Percentiles rank a stretch among this genome's conserved stretches.
These are phyloP conservation scores for Helicorthomorpha holstii DNA, from an alignment of 1,140 invertebrate species.

Conservation along the genomic window DNA sequence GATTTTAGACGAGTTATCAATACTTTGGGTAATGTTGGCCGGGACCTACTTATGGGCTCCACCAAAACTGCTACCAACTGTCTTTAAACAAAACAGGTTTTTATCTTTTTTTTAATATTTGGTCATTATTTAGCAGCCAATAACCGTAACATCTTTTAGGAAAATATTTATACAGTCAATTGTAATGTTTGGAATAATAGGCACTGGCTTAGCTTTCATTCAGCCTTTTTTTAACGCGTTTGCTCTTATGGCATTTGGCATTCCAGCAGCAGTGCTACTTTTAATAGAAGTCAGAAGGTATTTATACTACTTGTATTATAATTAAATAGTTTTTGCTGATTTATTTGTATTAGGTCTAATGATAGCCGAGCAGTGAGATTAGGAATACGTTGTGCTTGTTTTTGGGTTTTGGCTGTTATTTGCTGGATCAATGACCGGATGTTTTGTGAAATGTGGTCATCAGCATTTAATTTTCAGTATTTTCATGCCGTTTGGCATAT, in stretches of 20 bases:
- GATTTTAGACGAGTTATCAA: slow-evolving; percentile 57
- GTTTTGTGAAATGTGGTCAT: slow-evolving; percentile 57
- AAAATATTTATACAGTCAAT: slow-evolving; percentile 16
- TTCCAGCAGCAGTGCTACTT: slow-evolving; percentile 47
- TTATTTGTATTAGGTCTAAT: slow-evolving; percentile 33
- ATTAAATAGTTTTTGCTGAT: slow-evolving; percentile 1
- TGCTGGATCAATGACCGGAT: slow-evolving; percentile 60
- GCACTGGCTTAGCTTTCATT: slow-evolving; percentile 45
- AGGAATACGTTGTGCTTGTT: slow-evolving; percentile 42
- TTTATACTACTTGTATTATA: slow-evolving; percentile 7
- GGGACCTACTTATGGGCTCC: slow-evolving; percentile 55
- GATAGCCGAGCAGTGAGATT: slow-evolving; percentile 43
- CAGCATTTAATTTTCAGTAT: slow-evolving; percentile 56
- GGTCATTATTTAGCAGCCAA: too few species aligned
- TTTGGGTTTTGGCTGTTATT: slow-evolving; percentile 46
- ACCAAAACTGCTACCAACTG: slow-evolving; percentile 44
- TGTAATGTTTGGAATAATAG: slow-evolving; percentile 36
- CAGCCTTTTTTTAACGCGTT: slow-evolving; percentile 59
- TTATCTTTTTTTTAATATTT: too few species aligned
- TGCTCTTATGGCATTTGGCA: slow-evolving; percentile 51
- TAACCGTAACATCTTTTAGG: slow-evolving; percentile 13
- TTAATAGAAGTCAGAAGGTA: slow-evolving; percentile 46
- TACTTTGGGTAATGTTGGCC: slow-evolving; percentile 61
- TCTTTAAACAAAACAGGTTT: slow-evolving; percentile 43
- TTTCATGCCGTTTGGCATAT: slow-evolving; percentile 64